Conservation (phyloP, 2,113 vertebrate genomes). For the Telmatochromis brachygnathus region DNA sequence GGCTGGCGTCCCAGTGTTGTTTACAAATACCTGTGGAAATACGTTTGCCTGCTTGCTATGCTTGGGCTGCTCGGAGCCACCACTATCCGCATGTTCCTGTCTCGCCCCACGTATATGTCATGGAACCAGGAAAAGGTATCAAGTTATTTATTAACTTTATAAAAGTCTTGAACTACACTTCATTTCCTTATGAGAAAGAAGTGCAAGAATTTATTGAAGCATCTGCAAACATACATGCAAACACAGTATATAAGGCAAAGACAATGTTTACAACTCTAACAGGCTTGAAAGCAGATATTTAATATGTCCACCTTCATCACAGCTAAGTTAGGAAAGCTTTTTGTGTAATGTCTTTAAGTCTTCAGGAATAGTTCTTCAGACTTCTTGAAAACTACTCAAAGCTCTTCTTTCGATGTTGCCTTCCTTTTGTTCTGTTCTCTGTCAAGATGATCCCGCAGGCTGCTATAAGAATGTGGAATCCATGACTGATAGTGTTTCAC, state of each 20-base stretch:
- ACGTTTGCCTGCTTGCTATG: slow-evolving; percentile 71
- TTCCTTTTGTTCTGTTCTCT: not conserved
- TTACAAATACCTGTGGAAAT: slow-evolving; percentile 78
- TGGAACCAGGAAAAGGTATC: slow-evolving; percentile 71
- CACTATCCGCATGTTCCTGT: slow-evolving; percentile 49
- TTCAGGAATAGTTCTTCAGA: not conserved
- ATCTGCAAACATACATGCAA: not conserved
- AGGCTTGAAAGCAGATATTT: not conserved
- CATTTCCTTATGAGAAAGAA: not conserved
- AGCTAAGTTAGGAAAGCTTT: not conserved
- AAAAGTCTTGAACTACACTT: not conserved
- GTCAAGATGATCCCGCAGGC: fast-evolving
- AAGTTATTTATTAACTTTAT: not conserved
- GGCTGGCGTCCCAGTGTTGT: slow-evolving; percentile 62
- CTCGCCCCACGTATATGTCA: slow-evolving; percentile 63
- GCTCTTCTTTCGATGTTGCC: not conserved
- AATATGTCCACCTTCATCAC: not conserved
- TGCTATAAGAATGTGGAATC: not conserved
- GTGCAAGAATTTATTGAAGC: not conserved
- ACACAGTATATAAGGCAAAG: not conserved
- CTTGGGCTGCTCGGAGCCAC: slow-evolving; percentile 70
- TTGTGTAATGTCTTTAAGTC: not conserved
- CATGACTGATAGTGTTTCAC: not conserved
- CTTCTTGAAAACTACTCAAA: not conserved
- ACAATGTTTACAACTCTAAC: not conserved